A percentile compares a stretch with the other conserved stretches of the same genome.
These are phyloP conservation scores for Mustelus asterias DNA, from an alignment of 2,113 vertebrate species.

Conservation along the genomic window DNA sequence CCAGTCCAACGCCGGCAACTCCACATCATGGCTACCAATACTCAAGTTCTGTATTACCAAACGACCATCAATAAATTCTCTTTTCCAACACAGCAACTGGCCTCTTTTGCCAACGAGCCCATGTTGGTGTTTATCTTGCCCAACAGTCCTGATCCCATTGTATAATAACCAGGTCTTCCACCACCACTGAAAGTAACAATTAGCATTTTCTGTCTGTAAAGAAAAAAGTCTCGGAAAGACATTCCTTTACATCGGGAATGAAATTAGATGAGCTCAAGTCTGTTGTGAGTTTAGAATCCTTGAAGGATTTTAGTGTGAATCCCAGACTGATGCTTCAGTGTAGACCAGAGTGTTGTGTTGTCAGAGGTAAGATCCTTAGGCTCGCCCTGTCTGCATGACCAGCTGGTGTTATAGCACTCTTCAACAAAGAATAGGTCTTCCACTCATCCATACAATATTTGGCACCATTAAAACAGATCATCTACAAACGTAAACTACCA, in stretches of 20 bases:
- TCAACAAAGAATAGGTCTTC: not conserved
- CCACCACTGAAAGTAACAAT: not conserved
- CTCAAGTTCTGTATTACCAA: no score
- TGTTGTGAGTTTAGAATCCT: not conserved
- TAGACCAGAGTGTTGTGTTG: not conserved
- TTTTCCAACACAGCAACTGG: not conserved
- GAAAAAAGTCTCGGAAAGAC: not conserved
- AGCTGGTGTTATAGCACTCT: not conserved
- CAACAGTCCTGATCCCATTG: not conserved
- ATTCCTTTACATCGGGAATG: not conserved
- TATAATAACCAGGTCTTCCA: not conserved
- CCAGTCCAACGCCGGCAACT: no score
- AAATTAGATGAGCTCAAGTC: not conserved
- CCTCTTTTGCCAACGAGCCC: not conserved
- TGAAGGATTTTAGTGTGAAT: not conserved
- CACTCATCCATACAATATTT: not conserved
- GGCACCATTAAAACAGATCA: not conserved
- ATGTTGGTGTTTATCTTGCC: no score
- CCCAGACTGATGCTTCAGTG: not conserved
- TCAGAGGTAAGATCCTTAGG: not conserved
- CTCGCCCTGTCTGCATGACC: no score
- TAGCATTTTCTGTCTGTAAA: not conserved
- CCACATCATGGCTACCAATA: no score
- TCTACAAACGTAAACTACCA: not conserved
- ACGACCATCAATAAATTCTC: not conserved